A percentile compares a stretch with the other conserved stretches of the same genome.
Evolutionary conservation across 2,888 invertebrate genomes (phyloP).

Genomic region (Drosophila setosimentum): DNA sequence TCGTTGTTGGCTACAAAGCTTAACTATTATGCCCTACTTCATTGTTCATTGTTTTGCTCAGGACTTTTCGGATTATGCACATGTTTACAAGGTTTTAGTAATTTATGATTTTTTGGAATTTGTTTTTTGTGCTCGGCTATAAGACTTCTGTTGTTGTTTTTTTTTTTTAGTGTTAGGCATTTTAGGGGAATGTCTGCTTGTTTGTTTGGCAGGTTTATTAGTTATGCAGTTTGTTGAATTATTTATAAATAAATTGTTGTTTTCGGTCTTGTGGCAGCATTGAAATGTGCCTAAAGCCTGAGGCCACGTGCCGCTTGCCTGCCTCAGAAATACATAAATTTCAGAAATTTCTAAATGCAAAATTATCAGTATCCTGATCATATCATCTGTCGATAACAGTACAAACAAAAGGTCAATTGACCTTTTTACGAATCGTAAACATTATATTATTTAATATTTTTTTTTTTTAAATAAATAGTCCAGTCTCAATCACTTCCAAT

Average conservation of each 20-base stretch:
- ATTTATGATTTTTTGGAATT: slow-evolving; percentile 69
- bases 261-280: slow-evolving; percentile 30
- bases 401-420: neutral
- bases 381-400: neutral
- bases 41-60: slow-evolving; percentile 36
- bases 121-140: slow-evolving; percentile 28
- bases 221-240: slow-evolving; percentile 74
- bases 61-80: slow-evolving; percentile 69
- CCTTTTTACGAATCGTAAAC: neutral
- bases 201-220: slow-evolving; percentile 71
- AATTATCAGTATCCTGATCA: neutral
- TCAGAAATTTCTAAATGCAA: neutral
- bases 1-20: slow-evolving; percentile 35
- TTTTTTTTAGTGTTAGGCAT: neutral
- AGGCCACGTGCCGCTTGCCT: slow-evolving; percentile 18
- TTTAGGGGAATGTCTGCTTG: slow-evolving; percentile 24
- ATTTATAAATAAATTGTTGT: slow-evolving; percentile 65
- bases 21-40: slow-evolving; percentile 40
- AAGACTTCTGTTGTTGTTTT: too few species aligned
- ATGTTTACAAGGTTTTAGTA: slow-evolving; percentile 78
- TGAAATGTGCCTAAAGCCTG: neutral
- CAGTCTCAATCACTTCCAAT: neutral
- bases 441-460: neutral
- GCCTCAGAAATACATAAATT: slow-evolving; percentile 11
- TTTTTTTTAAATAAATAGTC: neutral